phyloP scores from a whole-genome alignment of 2,113 vertebrate species.

The Rattus rattus region DNA sequence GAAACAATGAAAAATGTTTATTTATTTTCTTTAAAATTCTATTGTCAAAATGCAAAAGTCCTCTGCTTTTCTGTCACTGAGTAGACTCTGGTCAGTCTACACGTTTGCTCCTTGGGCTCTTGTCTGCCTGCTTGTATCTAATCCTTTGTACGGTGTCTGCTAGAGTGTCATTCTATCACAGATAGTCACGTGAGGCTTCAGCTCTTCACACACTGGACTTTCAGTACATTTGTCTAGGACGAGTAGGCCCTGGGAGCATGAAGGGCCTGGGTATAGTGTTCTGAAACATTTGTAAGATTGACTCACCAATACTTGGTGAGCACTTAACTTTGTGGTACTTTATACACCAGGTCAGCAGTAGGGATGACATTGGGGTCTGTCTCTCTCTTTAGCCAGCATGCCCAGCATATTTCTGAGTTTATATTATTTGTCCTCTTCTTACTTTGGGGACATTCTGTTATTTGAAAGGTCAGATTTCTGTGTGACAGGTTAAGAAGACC shows the following conservation, averaged over 20 bases:
- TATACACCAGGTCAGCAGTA: background rate
- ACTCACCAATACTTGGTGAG: background rate
- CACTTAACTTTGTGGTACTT: background rate
- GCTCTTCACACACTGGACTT: background rate
- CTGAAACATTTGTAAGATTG: background rate
- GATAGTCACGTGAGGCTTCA: background rate
- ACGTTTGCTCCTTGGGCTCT: background rate
- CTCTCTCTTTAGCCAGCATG: background rate
- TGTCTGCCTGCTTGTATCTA: background rate
- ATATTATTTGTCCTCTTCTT: background rate
- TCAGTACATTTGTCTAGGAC: background rate
- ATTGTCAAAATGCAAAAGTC: background rate
- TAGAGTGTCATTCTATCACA: background rate
- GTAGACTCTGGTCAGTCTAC: background rate
- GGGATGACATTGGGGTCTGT: background rate
- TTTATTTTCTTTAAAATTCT: background rate
- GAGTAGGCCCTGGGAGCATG: background rate
- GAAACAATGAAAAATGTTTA: background rate
- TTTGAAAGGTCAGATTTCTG: background rate
- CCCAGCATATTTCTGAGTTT: background rate
- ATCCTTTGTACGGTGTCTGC: background rate
- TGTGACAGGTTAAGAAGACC: background rate
- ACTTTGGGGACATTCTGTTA: background rate
- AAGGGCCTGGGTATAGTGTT: background rate
- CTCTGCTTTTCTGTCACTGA: background rate